Percentiles rank a stretch among this genome's conserved stretches.
phyloP scores from a whole-genome alignment of 92 coral and sea anemone genomes.

The Phymanthus crucifer region DNA sequence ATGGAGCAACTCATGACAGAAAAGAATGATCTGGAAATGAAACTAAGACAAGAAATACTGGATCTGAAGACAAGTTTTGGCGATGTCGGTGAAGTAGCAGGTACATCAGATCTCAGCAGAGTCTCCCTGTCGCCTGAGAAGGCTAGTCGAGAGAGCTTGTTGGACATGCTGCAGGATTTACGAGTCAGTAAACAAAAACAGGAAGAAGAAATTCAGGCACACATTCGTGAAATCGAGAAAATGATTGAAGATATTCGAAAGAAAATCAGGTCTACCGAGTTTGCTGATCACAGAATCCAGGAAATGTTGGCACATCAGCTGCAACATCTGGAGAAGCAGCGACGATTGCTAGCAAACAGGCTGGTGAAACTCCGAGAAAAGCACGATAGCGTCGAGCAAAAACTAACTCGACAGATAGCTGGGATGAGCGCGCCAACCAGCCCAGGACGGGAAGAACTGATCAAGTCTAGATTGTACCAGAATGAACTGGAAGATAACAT shows the following conservation, averaged over 20 bases:
- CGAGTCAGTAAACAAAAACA: conserved; percentile 67
- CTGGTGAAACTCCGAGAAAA: conserved; percentile 81
- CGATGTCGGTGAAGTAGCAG: conserved; percentile 49
- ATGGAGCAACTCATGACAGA: conserved; percentile 87
- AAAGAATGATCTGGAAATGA: conserved; percentile 70
- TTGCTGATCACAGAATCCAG: conserved; percentile 64
- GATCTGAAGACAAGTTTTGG: conserved; percentile 75
- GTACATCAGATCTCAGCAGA: conserved; percentile 43
- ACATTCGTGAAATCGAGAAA: conserved; percentile 73
- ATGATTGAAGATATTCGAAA: conserved; percentile 77
- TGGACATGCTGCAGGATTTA: conserved; percentile 69
- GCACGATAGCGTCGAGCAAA: conserved; percentile 68
- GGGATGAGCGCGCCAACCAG: conserved; percentile 52
- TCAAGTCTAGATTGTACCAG: conserved; percentile 67
- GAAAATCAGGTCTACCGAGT: conserved; percentile 74
- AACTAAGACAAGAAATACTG: conserved; percentile 73
- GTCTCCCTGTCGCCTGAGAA: conserved; percentile 59
- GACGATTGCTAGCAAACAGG: conserved; percentile 65
- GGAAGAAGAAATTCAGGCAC: conserved; percentile 76
- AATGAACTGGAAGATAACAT: conserved; percentile 74
- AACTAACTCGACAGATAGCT: conserved; percentile 63
- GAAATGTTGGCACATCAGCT: conserved; percentile 72
- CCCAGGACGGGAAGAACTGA: conserved; percentile 43
- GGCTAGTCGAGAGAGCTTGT: conserved; percentile 55
- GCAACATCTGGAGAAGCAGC: conserved; percentile 70